Conservation (phyloP, 92 coral and sea anemone genomes). For the Paramuricea clavata region DNA sequence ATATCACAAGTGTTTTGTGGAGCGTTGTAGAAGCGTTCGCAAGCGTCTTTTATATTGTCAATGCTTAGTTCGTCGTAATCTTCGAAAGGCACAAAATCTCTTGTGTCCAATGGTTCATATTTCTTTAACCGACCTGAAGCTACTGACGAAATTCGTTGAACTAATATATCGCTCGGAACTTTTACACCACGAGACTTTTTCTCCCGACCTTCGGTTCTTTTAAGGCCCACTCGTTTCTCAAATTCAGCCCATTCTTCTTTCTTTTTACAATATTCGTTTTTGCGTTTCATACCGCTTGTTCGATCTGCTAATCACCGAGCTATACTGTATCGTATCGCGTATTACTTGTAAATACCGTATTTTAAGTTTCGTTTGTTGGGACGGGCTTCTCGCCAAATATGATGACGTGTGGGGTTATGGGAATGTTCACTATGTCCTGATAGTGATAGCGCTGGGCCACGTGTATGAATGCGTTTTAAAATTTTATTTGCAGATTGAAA, state of each 20-base stretch:
- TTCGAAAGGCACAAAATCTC: constrained; percentile 42
- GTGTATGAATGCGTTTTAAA: too few relatives aligned
- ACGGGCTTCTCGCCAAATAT: too few relatives aligned
- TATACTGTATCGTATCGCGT: too few relatives aligned
- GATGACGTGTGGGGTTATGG: too few relatives aligned
- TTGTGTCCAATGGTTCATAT: constrained; percentile 51
- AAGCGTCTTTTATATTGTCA: constrained; percentile 49
- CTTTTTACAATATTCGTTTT: neutral
- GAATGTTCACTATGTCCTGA: too few relatives aligned
- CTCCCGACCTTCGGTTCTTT: constrained; percentile 27
- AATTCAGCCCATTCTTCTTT: neutral
- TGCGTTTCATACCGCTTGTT: neutral
- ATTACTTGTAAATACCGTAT: too few relatives aligned
- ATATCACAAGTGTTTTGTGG: constrained; percentile 9
- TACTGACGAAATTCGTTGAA: constrained; percentile 27
- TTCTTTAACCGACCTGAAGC: constrained; percentile 50
- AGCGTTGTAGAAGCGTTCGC: constrained; percentile 12
- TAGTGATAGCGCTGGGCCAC: too few relatives aligned
- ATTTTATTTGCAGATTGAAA: too few relatives aligned
- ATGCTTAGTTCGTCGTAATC: constrained; percentile 39
- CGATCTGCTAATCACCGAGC: too few relatives aligned
- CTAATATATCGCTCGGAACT: constrained; percentile 33
- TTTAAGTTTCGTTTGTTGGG: neutral
- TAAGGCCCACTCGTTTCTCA: constrained; percentile 14
- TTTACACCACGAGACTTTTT: constrained; percentile 6